Percentiles rank a stretch among this genome's conserved stretches.
These are phyloP conservation scores for Pterostichus niger DNA, from an alignment of 2,888 invertebrate species.

Conservation along the genomic window DNA sequence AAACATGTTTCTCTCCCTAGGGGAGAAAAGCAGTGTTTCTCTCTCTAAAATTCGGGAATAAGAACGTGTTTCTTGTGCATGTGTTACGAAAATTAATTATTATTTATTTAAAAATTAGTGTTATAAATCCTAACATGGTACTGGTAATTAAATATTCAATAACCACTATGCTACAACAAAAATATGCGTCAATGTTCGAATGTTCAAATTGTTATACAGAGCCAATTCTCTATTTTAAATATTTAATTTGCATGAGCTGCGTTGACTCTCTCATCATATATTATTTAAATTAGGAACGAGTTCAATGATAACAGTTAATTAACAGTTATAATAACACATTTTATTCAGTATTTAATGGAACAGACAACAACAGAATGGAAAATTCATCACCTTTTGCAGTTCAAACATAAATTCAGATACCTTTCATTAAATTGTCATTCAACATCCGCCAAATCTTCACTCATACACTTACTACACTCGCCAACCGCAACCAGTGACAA, in stretches of 20 bases:
- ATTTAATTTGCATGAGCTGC: constrained; percentile 32
- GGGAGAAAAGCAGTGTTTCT: too few species aligned
- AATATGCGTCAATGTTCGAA: too few species aligned
- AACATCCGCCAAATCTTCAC: constrained; percentile 2
- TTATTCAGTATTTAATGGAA: constrained; percentile 27
- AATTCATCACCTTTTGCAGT: constrained; percentile 4
- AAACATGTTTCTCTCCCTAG: too few species aligned
- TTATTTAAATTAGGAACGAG: constrained; percentile 31
- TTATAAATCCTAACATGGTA: too few species aligned
- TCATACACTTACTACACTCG: neutral
- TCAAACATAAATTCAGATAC: neutral
- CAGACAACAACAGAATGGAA: constrained; percentile 24
- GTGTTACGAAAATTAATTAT: too few species aligned
- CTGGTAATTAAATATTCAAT: too few species aligned
- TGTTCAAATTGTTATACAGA: neutral
- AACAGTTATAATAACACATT: constrained; percentile 40
- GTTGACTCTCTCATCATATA: constrained; percentile 10
- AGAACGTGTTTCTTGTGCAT: too few species aligned
- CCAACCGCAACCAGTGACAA: constrained; percentile 20
- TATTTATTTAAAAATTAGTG: too few species aligned
- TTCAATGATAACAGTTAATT: constrained; percentile 39
- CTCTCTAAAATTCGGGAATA: too few species aligned
- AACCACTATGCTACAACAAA: neutral
- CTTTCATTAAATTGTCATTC: neutral
- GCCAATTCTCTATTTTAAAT: constrained; percentile 4